Evolutionary conservation across 2,888 invertebrate species (phyloP).

Genomic region (Hermaeophaga mercurialis): DNA sequence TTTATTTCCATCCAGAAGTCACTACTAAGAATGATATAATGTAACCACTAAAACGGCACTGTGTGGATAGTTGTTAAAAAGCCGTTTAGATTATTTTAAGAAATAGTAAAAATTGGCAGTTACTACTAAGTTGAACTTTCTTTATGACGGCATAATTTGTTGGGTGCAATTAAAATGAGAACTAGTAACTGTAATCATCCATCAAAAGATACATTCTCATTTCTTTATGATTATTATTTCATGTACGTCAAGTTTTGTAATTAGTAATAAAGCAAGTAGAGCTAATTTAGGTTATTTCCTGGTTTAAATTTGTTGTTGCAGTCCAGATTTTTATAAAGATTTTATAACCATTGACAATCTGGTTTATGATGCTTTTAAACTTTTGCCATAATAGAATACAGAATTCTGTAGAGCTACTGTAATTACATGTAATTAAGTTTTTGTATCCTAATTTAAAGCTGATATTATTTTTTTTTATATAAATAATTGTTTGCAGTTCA

Average conservation of each 20-base stretch:
- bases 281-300: slow-evolving; percentile 8
- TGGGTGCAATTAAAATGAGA: slow-evolving; percentile 17
- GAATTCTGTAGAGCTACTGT: too few species aligned
- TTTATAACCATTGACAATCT: too few species aligned
- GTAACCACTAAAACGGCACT: neutral
- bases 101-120: slow-evolving; percentile 7
- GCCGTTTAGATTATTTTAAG: slow-evolving; percentile 8
- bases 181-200: slow-evolving; percentile 15
- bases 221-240: slow-evolving; percentile 9
- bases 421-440: too few species aligned
- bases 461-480: too few species aligned
- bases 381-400: too few species aligned
- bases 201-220: slow-evolving; percentile 9
- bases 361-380: too few species aligned
- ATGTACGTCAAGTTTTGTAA: slow-evolving; percentile 2
- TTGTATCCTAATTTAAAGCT: too few species aligned
- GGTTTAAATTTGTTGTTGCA: neutral
- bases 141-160: slow-evolving; percentile 18
- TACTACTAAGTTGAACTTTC: slow-evolving; percentile 18
- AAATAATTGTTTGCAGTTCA: too few species aligned
- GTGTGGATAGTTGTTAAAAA: slow-evolving; percentile 2
- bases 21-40: too few species aligned
- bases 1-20: too few species aligned
- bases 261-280: slow-evolving; percentile 6
- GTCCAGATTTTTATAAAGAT: too few species aligned